phyloP scores from a whole-genome alignment of 2,113 vertebrate species.

The Sinocyclocheilus rhinocerous region DNA sequence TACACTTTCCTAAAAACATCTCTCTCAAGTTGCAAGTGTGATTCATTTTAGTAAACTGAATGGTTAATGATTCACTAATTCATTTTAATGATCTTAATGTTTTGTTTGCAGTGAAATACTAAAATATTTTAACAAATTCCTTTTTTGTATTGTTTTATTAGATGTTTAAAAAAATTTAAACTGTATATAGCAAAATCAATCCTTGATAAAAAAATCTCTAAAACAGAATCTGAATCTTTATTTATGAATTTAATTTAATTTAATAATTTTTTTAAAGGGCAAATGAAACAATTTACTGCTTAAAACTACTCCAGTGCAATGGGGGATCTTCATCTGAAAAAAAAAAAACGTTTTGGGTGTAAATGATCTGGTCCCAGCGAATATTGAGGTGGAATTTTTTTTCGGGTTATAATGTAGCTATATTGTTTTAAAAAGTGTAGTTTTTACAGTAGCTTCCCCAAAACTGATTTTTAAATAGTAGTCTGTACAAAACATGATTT shows the following conservation, averaged over 20 bases:
- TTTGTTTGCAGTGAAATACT: neutral
- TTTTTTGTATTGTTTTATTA: neutral
- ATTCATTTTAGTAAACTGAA: neutral
- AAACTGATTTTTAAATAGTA: neutral
- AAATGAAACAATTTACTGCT: neutral
- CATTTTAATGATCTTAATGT: neutral
- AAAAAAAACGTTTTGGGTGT: neutral
- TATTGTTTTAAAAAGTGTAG: neutral
- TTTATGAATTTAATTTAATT: no score
- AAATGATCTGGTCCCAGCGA: neutral
- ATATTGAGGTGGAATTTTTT: neutral
- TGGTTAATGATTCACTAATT: neutral
- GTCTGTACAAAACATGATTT: neutral
- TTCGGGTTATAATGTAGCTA: neutral
- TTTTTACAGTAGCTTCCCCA: neutral
- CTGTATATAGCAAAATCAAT: neutral
- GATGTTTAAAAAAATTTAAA: no score
- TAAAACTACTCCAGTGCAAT: neutral
- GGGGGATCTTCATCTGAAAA: neutral
- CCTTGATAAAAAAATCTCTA: neutral
- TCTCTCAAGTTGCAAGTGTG: neutral
- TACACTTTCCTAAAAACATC: neutral
- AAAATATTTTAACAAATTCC: neutral
- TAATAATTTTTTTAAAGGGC: neutral
- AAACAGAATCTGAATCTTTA: neutral